phyloP scores from a whole-genome alignment of 2,888 invertebrate genomes.

The Drosophila mulleri region DNA sequence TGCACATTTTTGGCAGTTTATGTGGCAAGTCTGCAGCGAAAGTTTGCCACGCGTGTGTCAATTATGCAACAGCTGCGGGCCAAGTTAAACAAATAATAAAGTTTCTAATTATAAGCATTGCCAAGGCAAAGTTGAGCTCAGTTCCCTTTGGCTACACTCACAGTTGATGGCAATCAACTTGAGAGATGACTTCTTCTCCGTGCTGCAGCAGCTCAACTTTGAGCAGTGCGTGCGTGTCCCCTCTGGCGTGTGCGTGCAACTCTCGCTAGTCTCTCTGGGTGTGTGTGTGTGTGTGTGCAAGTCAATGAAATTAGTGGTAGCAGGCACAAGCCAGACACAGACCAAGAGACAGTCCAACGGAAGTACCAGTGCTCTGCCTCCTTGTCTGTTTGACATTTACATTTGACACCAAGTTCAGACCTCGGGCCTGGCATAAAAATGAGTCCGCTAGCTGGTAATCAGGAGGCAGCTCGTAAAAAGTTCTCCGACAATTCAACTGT shows the following conservation, averaged over 20 bases:
- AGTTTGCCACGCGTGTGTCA: slow-evolving; percentile 55
- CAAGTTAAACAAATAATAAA: slow-evolving; percentile 79
- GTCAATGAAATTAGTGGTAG: slow-evolving; percentile 74
- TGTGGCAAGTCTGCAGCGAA: slow-evolving; percentile 43
- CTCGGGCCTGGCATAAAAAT: slow-evolving; percentile 45
- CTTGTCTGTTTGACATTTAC: slow-evolving; percentile 68
- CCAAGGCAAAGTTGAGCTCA: slow-evolving; percentile 50
- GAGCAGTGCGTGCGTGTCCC: slow-evolving; percentile 36
- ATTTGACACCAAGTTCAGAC: slow-evolving; percentile 31
- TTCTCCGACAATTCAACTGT: slow-evolving; percentile 35
- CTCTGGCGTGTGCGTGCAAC: slow-evolving; percentile 47
- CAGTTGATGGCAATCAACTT: slow-evolving; percentile 56
- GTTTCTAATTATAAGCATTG: slow-evolving; percentile 78
- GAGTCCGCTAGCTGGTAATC: slow-evolving; percentile 54
- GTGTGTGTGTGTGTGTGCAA: slow-evolving; percentile 37
- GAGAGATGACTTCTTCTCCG: slow-evolving; percentile 38
- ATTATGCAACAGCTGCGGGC: slow-evolving; percentile 78
- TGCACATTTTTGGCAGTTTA: slow-evolving; percentile 42
- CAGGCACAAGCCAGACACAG: slow-evolving; percentile 36
- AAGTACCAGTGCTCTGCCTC: slow-evolving; percentile 46
- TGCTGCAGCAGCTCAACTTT: slow-evolving; percentile 41
- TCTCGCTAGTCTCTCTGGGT: slow-evolving; percentile 15
- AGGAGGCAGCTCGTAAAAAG: slow-evolving; percentile 41
- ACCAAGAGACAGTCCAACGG: slow-evolving; percentile 25
- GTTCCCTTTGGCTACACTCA: slow-evolving; percentile 23